phyloP scores from a whole-genome alignment of 2,113 vertebrate species.

The Phalacrocorax brasilianus region DNA sequence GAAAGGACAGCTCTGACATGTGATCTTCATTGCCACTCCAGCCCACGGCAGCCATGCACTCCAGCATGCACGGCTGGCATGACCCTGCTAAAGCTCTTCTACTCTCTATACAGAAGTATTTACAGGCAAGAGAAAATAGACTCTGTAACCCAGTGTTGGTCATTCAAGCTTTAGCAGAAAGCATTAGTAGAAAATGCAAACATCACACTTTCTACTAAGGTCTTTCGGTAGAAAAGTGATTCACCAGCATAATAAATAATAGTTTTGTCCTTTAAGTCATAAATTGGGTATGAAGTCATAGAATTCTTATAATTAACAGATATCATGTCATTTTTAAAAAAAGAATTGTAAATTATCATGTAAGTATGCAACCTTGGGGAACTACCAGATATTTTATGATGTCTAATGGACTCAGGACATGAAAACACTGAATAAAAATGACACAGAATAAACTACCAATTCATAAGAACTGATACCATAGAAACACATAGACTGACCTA shows the following conservation, averaged over 20 bases:
- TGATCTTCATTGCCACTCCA: accelerated
- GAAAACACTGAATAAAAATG: not conserved
- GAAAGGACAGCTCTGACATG: accelerated
- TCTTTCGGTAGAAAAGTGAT: not conserved
- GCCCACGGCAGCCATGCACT: not conserved
- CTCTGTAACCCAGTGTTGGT: not conserved
- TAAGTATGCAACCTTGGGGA: not conserved
- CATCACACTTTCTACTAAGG: not conserved
- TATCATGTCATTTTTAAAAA: not conserved
- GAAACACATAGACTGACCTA: not conserved
- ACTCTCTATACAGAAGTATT: not conserved
- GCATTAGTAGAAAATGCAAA: not conserved
- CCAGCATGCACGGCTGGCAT: not conserved
- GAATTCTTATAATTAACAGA: not conserved
- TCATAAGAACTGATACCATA: not conserved
- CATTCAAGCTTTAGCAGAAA: not conserved
- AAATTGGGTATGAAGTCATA: not conserved
- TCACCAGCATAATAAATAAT: not conserved
- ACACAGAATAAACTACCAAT: not conserved
- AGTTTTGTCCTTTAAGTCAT: not conserved
- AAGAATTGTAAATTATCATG: not conserved
- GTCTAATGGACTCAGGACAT: not conserved
- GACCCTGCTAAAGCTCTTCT: not conserved
- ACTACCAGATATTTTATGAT: not conserved
- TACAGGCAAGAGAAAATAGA: not conserved